phyloP scores from a whole-genome alignment of 2,888 invertebrate genomes.

The Nemotelus pantherinus region DNA sequence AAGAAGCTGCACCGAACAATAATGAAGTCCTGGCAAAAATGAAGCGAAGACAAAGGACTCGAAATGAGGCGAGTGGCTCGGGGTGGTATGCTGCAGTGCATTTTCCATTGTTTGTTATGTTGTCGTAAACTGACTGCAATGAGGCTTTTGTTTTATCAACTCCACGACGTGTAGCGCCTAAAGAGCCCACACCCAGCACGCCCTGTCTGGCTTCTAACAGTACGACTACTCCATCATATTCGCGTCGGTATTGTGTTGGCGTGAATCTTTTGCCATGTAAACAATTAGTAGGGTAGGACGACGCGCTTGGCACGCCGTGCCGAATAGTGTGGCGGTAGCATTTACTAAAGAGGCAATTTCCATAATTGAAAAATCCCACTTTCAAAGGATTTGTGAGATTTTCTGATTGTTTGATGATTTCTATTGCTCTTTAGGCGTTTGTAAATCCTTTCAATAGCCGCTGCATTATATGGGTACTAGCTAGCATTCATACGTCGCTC shows the following conservation, averaged over 20 bases:
- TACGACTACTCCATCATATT: neutral
- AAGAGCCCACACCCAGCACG: constrained; percentile 27
- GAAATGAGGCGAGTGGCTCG: constrained; percentile 5
- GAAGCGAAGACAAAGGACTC: neutral
- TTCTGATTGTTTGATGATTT: constrained; percentile 45
- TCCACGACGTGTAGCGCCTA: constrained; percentile 35
- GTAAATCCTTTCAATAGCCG: constrained; percentile 18
- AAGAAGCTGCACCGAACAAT: no score
- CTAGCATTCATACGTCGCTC: neutral
- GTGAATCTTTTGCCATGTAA: constrained; percentile 28
- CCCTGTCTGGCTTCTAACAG: constrained; percentile 23
- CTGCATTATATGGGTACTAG: neutral
- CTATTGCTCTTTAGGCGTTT: constrained; percentile 44
- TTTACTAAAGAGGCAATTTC: constrained; percentile 35
- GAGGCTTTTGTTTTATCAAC: constrained; percentile 41
- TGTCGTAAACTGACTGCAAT: constrained; percentile 37
- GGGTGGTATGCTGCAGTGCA: constrained; percentile 17
- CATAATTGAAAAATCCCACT: constrained; percentile 44
- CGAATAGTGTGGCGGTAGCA: constrained; percentile 5
- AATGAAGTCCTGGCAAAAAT: neutral
- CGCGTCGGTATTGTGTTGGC: constrained; percentile 15
- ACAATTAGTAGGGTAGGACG: constrained; percentile 35
- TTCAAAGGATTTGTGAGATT: constrained; percentile 43
- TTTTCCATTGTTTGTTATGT: constrained; percentile 36
- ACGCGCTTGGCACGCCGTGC: neutral